phyloP scores from a whole-genome alignment of 2,113 vertebrate species.

The Phaethon lepturus region DNA sequence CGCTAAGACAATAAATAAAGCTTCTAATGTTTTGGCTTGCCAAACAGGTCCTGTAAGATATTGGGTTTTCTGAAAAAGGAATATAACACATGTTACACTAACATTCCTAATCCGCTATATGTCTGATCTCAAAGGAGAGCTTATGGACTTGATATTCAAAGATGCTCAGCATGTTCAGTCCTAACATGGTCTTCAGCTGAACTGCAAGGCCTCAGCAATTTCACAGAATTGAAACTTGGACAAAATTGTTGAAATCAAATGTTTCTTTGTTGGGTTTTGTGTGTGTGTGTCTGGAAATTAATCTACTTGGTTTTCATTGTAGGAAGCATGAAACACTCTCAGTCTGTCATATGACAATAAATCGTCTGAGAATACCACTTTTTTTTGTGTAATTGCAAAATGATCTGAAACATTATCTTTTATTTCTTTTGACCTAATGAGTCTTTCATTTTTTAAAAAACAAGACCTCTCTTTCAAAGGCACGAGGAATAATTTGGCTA shows the following conservation, averaged over 20 bases:
- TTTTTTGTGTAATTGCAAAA: not conserved
- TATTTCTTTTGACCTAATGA: not conserved
- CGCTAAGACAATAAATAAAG: not conserved
- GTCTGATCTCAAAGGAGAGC: not conserved
- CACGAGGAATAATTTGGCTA: not conserved
- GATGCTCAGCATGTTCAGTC: not conserved
- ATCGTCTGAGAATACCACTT: not conserved
- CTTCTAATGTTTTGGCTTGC: not conserved
- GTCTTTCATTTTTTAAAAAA: not conserved
- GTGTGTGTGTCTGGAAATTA: not conserved
- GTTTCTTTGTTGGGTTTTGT: not conserved
- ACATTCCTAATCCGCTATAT: not conserved
- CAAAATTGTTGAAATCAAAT: not conserved
- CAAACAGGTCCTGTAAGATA: not conserved
- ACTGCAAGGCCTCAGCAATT: not conserved
- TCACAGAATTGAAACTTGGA: not conserved
- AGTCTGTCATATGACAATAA: not conserved
- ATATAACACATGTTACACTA: not conserved
- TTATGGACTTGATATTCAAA: not conserved
- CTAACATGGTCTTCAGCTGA: not conserved
- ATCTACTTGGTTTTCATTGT: not conserved
- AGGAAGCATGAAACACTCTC: not conserved
- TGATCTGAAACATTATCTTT: not conserved
- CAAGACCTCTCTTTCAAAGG: not conserved
- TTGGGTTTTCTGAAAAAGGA: accelerated